Percentiles rank a stretch among this genome's conserved stretches.
phyloP scores from a whole-genome alignment of 2,888 invertebrate species.

The Habroteleia sp. region DNA sequence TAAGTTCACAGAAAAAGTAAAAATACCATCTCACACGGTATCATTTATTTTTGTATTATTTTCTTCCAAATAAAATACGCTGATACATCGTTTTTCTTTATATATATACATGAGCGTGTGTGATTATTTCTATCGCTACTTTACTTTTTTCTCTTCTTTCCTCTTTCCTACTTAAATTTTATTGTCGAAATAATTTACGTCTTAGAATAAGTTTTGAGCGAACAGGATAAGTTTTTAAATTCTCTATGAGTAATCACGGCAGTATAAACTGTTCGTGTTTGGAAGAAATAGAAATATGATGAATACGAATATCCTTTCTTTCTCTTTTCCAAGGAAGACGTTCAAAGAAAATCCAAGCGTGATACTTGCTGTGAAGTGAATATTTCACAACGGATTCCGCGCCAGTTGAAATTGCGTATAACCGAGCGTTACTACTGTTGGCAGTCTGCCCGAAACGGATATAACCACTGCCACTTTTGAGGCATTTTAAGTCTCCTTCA shows the following conservation, averaged over 20 bases:
- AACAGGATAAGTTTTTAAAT: conserved; percentile 27
- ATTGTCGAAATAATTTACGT: conserved; percentile 38
- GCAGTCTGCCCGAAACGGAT: conserved; percentile 63
- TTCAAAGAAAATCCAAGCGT: conserved; percentile 48
- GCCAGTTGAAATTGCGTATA: conserved; percentile 55
- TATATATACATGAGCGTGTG: conserved; percentile 17
- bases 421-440: conserved; percentile 61
- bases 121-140: conserved; percentile 20
- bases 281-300: conserved; percentile 37
- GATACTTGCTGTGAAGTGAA: conserved; percentile 53
- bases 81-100: conserved; percentile 56
- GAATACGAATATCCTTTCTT: conserved; percentile 19
- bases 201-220: conserved; percentile 36
- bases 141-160: background rate
- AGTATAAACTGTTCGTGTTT: conserved; percentile 19
- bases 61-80: conserved; percentile 56
- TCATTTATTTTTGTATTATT: conserved; percentile 58
- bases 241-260: conserved; percentile 32
- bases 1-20: conserved; percentile 59
- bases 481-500: conserved; percentile 59
- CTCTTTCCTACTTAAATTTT: conserved; percentile 4
- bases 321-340: conserved; percentile 8
- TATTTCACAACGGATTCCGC: conserved; percentile 62
- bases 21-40: conserved; percentile 55
- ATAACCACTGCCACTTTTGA: conserved; percentile 65